These are phyloP conservation scores for Rhinogobius similis DNA, from an alignment of 2,113 vertebrate genomes.

Conservation along the genomic window DNA sequence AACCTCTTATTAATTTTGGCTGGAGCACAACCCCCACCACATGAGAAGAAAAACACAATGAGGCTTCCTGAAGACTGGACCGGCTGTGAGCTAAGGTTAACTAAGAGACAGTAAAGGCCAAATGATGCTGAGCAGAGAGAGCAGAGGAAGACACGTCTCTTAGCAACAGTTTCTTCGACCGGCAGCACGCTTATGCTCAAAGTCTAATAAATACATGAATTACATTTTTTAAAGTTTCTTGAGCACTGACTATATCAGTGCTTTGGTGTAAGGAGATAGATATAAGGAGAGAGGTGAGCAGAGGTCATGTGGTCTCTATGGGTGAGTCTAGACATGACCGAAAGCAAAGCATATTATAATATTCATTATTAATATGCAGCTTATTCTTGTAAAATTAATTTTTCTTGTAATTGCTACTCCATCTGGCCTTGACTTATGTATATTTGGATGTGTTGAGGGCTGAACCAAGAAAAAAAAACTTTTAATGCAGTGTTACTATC, in stretches of 20 bases:
- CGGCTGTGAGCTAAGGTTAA: slow-evolving; percentile 31
- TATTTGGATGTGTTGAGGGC: too few species aligned
- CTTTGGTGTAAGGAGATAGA: too few species aligned
- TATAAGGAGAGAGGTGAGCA: background rate
- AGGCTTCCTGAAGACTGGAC: slow-evolving; percentile 5
- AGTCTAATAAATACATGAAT: slow-evolving; percentile 33
- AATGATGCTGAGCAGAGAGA: slow-evolving; percentile 61
- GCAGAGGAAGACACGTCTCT: slow-evolving; percentile 62
- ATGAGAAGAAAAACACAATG: slow-evolving; percentile 10
- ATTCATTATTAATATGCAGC: too few species aligned
- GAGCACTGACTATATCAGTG: too few species aligned
- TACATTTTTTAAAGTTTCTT: background rate
- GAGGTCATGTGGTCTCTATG: background rate
- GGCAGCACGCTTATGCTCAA: slow-evolving; percentile 26
- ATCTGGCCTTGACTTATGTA: too few species aligned
- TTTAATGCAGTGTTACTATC: too few species aligned
- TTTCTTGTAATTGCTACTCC: too few species aligned
- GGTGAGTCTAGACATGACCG: too few species aligned
- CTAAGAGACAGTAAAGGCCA: slow-evolving; percentile 64
- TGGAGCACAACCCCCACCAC: background rate
- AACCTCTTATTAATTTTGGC: slow-evolving; percentile 39
- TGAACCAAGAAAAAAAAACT: too few species aligned
- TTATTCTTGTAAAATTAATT: too few species aligned
- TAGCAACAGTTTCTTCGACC: slow-evolving; percentile 68
- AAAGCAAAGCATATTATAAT: too few species aligned